phyloP scores from a whole-genome alignment of 2,113 vertebrate genomes.

The Cheilinus undulatus region DNA sequence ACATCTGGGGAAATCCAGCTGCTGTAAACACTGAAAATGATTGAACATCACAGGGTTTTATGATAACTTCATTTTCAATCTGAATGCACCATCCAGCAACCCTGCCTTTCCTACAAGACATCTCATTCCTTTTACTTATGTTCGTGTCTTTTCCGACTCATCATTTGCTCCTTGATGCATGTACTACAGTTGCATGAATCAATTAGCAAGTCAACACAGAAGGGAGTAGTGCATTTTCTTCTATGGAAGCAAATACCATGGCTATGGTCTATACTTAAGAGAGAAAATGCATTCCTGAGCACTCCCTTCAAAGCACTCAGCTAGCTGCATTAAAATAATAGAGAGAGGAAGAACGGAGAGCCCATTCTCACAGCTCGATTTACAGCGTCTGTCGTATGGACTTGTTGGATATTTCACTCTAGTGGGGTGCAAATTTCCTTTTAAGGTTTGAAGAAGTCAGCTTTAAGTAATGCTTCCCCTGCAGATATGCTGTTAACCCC shows the following conservation, averaged over 20 bases:
- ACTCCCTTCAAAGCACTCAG: slow-evolving; percentile 11
- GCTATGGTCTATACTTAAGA: neutral
- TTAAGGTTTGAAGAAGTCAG: slow-evolving; percentile 17
- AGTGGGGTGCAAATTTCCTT: slow-evolving; percentile 20
- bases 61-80: neutral
- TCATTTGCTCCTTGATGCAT: neutral
- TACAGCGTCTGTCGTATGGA: neutral
- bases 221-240: slow-evolving; percentile 4
- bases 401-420: slow-evolving; percentile 18
- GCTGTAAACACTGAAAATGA: neutral
- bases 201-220: slow-evolving; percentile 51
- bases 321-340: neutral
- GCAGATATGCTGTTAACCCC: slow-evolving; percentile 3
- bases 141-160: slow-evolving; percentile 12
- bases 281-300: neutral
- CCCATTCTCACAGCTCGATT: slow-evolving; percentile 13
- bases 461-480: neutral
- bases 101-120: neutral
- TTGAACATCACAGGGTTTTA: neutral
- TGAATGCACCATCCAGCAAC: neutral
- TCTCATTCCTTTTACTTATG: slow-evolving; percentile 1
- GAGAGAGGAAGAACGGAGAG: slow-evolving; percentile 3
- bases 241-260: slow-evolving; percentile 8
- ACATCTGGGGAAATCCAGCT: no score
- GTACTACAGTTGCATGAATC: slow-evolving; percentile 22